Percentiles rank a stretch among this genome's conserved stretches.
These are phyloP conservation scores for Cyclina sinensis DNA, from an alignment of 1,140 invertebrate genomes.

Conservation along the genomic window DNA sequence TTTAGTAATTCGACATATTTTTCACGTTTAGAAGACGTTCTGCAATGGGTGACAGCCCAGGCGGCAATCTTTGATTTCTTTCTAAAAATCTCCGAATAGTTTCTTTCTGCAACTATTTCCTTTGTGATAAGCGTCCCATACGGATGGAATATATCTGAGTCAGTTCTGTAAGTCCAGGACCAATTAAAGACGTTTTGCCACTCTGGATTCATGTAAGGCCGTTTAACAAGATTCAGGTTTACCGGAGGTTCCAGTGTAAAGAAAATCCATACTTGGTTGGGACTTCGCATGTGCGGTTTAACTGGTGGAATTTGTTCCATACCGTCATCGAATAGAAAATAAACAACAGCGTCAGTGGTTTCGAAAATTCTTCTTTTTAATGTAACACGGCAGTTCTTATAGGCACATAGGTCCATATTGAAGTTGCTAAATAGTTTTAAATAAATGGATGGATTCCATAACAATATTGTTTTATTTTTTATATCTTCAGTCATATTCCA, in stretches of 20 bases:
- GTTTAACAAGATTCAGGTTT: no score
- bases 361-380: neutral
- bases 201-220: neutral
- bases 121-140: slow-evolving; percentile 23
- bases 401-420: neutral
- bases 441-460: slow-evolving; percentile 45
- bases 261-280: slow-evolving; percentile 61
- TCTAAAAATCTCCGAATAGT: slow-evolving; percentile 46
- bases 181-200: slow-evolving; percentile 60
- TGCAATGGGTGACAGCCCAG: slow-evolving; percentile 91
- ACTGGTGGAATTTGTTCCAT: slow-evolving; percentile 24
- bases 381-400: slow-evolving; percentile 40
- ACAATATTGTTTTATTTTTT: neutral
- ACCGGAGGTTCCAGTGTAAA: slow-evolving; percentile 39
- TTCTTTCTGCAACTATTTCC: neutral
- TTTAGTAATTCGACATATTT: slow-evolving; percentile 88
- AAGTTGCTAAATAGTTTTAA: neutral
- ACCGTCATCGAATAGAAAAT: neutral
- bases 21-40: slow-evolving; percentile 88
- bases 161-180: slow-evolving; percentile 25
- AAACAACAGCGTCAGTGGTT: slow-evolving; percentile 19
- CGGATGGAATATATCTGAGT: slow-evolving; percentile 59
- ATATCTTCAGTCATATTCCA: neutral
- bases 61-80: slow-evolving; percentile 85
- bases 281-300: neutral